Base-by-base conservation (phyloP, 2,113 vertebrate species). In the Oncorhynchus gorbuscha region DNA sequence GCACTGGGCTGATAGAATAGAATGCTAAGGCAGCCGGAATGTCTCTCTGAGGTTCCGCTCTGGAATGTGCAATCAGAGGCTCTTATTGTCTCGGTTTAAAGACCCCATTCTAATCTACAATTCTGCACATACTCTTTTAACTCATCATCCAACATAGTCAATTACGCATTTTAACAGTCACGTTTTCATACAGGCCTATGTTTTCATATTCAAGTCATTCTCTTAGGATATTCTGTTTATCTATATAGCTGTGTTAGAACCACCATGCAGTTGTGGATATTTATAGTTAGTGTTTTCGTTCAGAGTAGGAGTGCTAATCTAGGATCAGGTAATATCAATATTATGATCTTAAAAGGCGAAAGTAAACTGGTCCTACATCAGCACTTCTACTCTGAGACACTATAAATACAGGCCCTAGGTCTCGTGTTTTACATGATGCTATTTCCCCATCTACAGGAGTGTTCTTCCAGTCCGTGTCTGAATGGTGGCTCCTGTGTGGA, bases 401-500 rank as follows among this genome's bases (percentile, higher is more conserved):
- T 35, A 12, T 24, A 20, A 24, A 14, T 55, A 55, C 39, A 71
- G 45, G 48, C 45, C 71, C n/a, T 18, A 28, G 20, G 35, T 14
- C 45, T 55, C 7, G 9, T 26, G n/a, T 62, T 26, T 55, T n/a
- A 8, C 24, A 20, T 1, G 79, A 14, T 68, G 32, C 76, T 49
- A 59, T 82, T 79, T 76, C 83, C 1, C 85, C 28, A 76, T 84
- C 87, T 76, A 14, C 87, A 96, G 94, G 91, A 94, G 51, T 95
- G 95, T 79, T 81, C 81, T 6, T 92, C 89, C 32, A 12, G 69
- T 28, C 90, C 91, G n/a, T 95, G 93, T 79, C 51, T 92, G 74
- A 94, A 96, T 0, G 91, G 93, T 76, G 93, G 92, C 6, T 92
- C 91, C 0, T 95, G 94, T 73, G 88, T 94, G 73, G 94, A 95